These are phyloP conservation scores for Melieria picta DNA, from an alignment of 2,888 invertebrate species.

Conservation along the genomic window DNA sequence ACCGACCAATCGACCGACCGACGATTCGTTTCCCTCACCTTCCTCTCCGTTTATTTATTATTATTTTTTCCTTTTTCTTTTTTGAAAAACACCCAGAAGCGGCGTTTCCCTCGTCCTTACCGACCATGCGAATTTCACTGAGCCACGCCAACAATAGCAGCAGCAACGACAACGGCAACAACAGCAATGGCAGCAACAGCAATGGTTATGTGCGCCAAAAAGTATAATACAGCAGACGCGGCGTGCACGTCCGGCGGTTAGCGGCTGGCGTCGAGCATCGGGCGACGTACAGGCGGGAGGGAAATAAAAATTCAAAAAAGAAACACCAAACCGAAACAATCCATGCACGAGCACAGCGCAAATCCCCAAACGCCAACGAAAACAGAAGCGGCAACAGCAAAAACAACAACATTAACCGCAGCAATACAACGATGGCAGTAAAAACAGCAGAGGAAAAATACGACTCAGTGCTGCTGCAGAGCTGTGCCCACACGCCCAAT, in stretches of 20 bases:
- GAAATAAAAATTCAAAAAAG: constrained; percentile 41
- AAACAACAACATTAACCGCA: constrained; percentile 28
- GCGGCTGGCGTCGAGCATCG: constrained; percentile 7
- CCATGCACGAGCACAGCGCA: constrained; percentile 51
- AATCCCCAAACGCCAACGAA: constrained; percentile 37
- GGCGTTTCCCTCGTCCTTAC: constrained; percentile 6
- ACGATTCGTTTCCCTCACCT: constrained; percentile 1
- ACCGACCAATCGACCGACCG: neutral
- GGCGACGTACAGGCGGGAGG: constrained; percentile 9
- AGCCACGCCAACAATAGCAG: constrained; percentile 34
- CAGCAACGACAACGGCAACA: neutral
- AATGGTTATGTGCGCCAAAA: constrained; percentile 33
- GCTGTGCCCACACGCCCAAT: constrained; percentile 18
- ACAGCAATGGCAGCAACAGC: constrained; percentile 30
- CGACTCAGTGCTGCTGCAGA: constrained; percentile 23
- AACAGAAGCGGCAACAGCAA: constrained; percentile 34
- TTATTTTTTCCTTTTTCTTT: neutral
- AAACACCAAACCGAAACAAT: constrained; percentile 42
- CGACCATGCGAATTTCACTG: constrained; percentile 20
- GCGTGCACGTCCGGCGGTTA: constrained; percentile 12
- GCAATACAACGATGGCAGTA: constrained; percentile 28
- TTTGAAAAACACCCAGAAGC: constrained; percentile 20
- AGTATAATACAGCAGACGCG: constrained; percentile 30
- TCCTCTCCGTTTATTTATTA: neutral
- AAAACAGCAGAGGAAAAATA: constrained; percentile 46